phyloP scores from a whole-genome alignment of 2,888 invertebrate genomes.

The Acanthoscelides obtectus region DNA sequence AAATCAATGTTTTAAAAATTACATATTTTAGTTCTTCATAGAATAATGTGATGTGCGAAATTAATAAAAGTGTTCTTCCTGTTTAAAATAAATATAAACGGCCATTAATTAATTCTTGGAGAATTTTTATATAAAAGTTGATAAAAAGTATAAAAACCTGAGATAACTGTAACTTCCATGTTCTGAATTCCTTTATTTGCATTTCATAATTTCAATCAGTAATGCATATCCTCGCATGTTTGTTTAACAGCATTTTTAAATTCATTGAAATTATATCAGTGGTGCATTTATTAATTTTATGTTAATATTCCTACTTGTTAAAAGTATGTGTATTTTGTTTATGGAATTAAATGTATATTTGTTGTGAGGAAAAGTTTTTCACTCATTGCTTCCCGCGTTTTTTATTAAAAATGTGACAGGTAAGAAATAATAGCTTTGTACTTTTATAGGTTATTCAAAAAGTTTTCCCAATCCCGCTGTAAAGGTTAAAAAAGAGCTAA shows the following conservation, averaged over 20 bases:
- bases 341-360: conserved; percentile 33
- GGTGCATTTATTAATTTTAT: conserved; percentile 28
- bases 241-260: conserved; percentile 19
- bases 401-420: no score
- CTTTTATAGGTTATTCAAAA: no score
- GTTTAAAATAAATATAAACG: neutral
- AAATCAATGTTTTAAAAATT: neutral
- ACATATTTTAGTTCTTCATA: neutral
- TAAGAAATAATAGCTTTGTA: no score
- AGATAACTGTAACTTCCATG: neutral
- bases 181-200: conserved; percentile 12
- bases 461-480: no score
- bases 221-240: conserved; percentile 11
- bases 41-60: neutral
- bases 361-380: conserved; percentile 20
- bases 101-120: neutral
- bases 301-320: conserved; percentile 21
- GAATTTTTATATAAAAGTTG: neutral
- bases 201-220: conserved; percentile 17
- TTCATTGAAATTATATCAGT: conserved; percentile 16
- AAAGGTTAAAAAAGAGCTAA: no score
- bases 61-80: neutral
- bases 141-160: neutral
- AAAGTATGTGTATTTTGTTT: conserved; percentile 28
- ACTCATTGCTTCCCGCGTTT: no score